A percentile compares a stretch with the other conserved stretches of the same genome.
These are phyloP conservation scores for Falco berigora DNA, from an alignment of 2,797 vertebrate species.

Conservation along the genomic window DNA sequence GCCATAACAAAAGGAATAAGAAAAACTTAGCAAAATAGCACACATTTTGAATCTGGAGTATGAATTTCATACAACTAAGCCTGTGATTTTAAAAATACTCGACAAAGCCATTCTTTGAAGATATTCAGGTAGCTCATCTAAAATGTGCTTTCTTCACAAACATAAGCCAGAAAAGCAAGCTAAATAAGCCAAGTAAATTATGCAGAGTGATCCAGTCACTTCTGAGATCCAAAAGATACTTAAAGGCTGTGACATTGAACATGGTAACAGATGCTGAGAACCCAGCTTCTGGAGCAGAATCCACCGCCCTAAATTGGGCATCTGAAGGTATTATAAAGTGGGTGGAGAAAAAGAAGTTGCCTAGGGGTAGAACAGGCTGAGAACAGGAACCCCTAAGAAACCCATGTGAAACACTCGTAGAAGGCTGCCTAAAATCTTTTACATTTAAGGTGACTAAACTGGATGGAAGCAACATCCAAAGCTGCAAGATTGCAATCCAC, in stretches of 20 bases:
- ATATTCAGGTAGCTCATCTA: not conserved
- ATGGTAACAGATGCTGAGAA: constrained; percentile 22
- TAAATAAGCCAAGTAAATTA: constrained; percentile 46
- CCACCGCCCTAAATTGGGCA: not conserved
- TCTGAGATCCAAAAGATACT: not conserved
- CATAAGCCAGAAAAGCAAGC: not conserved
- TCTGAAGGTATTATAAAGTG: not conserved
- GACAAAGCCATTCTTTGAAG: not conserved
- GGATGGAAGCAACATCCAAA: not conserved
- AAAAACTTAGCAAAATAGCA: not conserved
- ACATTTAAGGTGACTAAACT: not conserved
- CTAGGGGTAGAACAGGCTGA: not conserved
- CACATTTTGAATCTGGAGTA: not conserved
- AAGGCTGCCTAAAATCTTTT: not conserved
- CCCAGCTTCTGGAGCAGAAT: not conserved
- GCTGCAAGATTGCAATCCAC: not conserved
- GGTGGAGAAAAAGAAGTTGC: not conserved
- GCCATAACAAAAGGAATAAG: not conserved
- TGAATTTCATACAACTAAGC: not conserved
- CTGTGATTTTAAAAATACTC: not conserved
- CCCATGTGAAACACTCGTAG: rapidly evolving
- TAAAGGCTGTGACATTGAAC: constrained; percentile 26
- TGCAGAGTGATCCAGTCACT: constrained; percentile 37
- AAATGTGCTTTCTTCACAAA: not conserved
- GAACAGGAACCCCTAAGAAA: not conserved